Evolutionary conservation across 2,113 vertebrate genomes (phyloP), one percentile per base, ranked within the genome.

Genomic region (Trogon melanurus): DNA sequence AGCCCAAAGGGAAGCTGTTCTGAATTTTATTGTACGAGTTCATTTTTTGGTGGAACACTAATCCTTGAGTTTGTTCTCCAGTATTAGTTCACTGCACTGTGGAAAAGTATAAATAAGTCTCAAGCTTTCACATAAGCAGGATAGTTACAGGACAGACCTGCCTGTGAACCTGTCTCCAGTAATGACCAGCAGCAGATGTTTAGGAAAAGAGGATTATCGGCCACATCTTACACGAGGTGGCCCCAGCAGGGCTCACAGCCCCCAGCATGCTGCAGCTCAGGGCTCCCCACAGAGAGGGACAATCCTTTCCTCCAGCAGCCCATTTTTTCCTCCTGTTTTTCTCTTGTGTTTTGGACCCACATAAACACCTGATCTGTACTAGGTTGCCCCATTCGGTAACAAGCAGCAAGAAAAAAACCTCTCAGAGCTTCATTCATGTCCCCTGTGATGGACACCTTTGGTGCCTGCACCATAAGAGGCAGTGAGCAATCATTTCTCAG

Each of bases 131-230:
- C 44, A 30, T 45, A 19, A 74, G 60, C 71, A 34, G 75, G 45
- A 26, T 65, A 73, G 64, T 66, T 53, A 32, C 0, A 2, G 73
- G 27, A 50, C 48, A 85, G 74, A 51, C 15, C 74, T 67, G 66
- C 15, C 51, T 7, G 0, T 56, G 66, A 62, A 51, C 70, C 65
- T 51, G 65, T 58, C 64, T 91, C 50, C 60, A 53, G 60, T 11
- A 80, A 45, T 0, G 0, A 30, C 67, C 84, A 60, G 19, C 45
- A 76, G 90, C 88, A 94, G 91, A 30, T 54, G 73, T 84, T 84
- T 56, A 38, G 45, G 48, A 78, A 73, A 79, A 94, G 74, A 60
- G 74, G 91, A 85, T 92, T 90, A 64, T 79, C 53, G 36, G 48
- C 50, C 29, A 56, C 36, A n/a, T 2, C 0, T 66, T 36, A 45